Conservation (phyloP, 2,113 vertebrate genomes). For the Pleuronectes platessa region DNA sequence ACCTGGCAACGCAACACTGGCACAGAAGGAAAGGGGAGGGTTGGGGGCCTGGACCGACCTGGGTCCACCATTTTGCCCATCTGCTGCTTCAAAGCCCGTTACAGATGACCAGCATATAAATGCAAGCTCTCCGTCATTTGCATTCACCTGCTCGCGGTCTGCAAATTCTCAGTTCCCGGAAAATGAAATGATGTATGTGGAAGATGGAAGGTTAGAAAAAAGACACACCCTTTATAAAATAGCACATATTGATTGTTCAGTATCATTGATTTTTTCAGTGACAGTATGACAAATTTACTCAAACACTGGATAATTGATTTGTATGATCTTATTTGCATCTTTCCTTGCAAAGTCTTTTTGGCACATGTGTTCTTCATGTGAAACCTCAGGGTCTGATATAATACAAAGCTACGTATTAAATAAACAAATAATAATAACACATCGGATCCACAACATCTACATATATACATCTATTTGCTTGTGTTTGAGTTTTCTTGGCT, state of each 20-base stretch:
- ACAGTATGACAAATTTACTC: background rate
- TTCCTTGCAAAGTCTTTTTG: too few relatives aligned
- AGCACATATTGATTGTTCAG: background rate
- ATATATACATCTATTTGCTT: too few relatives aligned
- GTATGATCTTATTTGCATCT: too few relatives aligned
- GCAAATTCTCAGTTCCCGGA: background rate
- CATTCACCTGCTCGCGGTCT: conserved; percentile 23
- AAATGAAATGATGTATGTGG: background rate
- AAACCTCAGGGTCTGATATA: too few relatives aligned
- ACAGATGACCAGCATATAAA: conserved; percentile 56
- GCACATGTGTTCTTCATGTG: too few relatives aligned
- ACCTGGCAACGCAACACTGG: conserved; percentile 49
- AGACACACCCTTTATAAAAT: background rate
- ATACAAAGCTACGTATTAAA: too few relatives aligned
- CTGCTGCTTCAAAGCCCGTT: conserved; percentile 59
- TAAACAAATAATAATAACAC: too few relatives aligned
- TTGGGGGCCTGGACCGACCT: conserved; percentile 40
- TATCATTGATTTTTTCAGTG: conserved; percentile 9
- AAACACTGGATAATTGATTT: background rate
- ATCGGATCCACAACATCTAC: too few relatives aligned
- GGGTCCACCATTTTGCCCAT: conserved; percentile 69
- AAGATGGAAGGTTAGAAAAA: background rate
- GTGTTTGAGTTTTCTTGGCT: too few relatives aligned
- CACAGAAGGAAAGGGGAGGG: conserved; percentile 34
- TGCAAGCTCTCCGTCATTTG: conserved; percentile 28